Base-by-base conservation (phyloP, 2,888 invertebrate genomes). In the Apamea crenata region DNA sequence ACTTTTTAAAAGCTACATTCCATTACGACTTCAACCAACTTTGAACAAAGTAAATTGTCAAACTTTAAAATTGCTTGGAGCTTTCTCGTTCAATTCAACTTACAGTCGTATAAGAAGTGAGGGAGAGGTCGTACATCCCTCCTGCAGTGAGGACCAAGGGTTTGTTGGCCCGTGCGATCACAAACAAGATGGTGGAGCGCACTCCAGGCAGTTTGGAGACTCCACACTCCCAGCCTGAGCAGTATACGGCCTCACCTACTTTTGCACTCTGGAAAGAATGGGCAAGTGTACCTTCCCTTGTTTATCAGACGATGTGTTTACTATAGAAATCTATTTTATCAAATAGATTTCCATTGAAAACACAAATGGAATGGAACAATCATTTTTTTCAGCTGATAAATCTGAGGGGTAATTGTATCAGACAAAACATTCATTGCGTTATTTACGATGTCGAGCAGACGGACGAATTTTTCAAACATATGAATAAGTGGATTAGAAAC, bases 101-200 rank as follows among this genome's bases (percentile, higher is more conserved):
- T 90, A 96, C 96, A 80, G 92, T 92, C 10, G 94, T 92, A 83
- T 94, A 97, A 2, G 96, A 94, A 29, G 88, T 90, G 7, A 96
- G 93, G 0, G 96, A 95, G 0, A 97, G 93, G n/a, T 94, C 91
- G 65, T 95, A 96, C 93, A 97, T 93, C 21, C 96, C 96, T 21
- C 96, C 96, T 40, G 96, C 96, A 5, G 95, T 94, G 53, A 97
- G 90, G 1, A 93, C 90, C 12, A 96, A 80, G 0, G 96, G 95
- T 56, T 94, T 95, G 81, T 92, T 93, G 12, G 96, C 95, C 0
- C 96, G 91, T 1, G 93, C 92, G 63, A 93, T 92, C 25, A 96
- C 92, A 76, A 95, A 88, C 77, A 94, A 82, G 3, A 96, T 90
- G 16, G 94, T 93, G 2, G 93, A 91, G 4, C 91, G 90, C 4